Conservation (phyloP, 2,888 invertebrate species). For the Gari tellinella region DNA sequence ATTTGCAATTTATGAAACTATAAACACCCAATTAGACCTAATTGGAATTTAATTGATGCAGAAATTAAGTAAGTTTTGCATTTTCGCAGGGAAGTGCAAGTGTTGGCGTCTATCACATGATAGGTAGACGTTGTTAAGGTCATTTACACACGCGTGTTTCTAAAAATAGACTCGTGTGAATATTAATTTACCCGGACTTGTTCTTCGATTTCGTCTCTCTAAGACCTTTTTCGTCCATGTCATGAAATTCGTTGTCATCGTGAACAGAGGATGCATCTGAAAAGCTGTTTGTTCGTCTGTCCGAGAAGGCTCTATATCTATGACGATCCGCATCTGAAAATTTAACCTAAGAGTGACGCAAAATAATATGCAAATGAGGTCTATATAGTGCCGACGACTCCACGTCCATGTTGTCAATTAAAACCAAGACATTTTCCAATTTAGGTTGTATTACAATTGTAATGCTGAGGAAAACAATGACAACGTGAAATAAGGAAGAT, state of each 20-base stretch:
- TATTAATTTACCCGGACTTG: slow-evolving; percentile 45
- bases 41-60: too few species aligned
- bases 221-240: slow-evolving; percentile 5
- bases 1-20: too few species aligned
- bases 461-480: too few species aligned
- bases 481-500: too few species aligned
- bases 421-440: too few species aligned
- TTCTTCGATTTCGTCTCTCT: slow-evolving; percentile 29
- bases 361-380: slow-evolving; percentile 51
- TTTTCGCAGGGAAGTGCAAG: too few species aligned
- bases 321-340: slow-evolving; percentile 8
- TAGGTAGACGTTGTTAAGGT: slow-evolving; percentile 30
- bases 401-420: neutral
- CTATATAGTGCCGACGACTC: slow-evolving; percentile 5
- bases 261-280: slow-evolving; percentile 25
- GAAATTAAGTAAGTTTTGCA: too few species aligned
- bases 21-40: too few species aligned
- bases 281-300: slow-evolving; percentile 13
- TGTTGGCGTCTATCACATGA: slow-evolving; percentile 54
- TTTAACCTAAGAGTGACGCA: slow-evolving; percentile 17
- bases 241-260: slow-evolving; percentile 19
- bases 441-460: too few species aligned
- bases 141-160: slow-evolving; percentile 51
- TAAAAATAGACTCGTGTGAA: slow-evolving; percentile 31
- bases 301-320: neutral